A percentile compares a stretch with the other conserved stretches of the same genome.
These are phyloP conservation scores for Lasioglossum villosulum DNA, from an alignment of 2,888 invertebrate species.

Conservation along the genomic window DNA sequence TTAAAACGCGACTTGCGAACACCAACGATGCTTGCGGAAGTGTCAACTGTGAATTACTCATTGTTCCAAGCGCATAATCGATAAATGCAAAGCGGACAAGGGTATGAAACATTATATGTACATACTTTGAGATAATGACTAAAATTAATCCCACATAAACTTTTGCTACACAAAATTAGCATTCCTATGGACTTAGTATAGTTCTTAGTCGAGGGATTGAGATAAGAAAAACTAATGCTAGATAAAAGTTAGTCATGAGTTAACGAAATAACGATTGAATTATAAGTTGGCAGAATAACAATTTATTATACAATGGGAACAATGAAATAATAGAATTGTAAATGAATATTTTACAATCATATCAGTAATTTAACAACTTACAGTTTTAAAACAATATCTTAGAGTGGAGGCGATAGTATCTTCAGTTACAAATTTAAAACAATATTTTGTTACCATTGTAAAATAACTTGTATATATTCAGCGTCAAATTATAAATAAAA, in stretches of 20 bases:
- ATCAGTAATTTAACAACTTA: neutral
- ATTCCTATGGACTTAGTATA: neutral
- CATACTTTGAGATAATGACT: neutral
- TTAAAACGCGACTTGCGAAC: neutral
- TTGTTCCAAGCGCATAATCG: neutral
- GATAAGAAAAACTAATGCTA: neutral
- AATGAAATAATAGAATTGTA: neutral
- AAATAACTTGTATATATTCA: neutral
- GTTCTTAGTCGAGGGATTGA: neutral
- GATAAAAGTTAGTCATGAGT: neutral
- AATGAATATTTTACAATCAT: neutral
- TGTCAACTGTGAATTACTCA: neutral
- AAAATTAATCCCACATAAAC: neutral
- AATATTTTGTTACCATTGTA: neutral
- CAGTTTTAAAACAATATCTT: neutral
- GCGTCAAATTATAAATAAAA: neutral
- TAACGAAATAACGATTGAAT: neutral
- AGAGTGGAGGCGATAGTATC: neutral
- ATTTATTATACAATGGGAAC: neutral
- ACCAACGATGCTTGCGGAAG: neutral
- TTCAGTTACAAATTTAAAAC: neutral
- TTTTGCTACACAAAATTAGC: neutral
- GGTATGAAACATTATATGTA: neutral
- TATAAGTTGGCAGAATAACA: neutral
- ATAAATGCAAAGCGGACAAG: neutral